Evolutionary conservation across 2,113 vertebrate species (phyloP), one percentile per base, ranked within the genome.

Genomic region (Chitala chitala): DNA sequence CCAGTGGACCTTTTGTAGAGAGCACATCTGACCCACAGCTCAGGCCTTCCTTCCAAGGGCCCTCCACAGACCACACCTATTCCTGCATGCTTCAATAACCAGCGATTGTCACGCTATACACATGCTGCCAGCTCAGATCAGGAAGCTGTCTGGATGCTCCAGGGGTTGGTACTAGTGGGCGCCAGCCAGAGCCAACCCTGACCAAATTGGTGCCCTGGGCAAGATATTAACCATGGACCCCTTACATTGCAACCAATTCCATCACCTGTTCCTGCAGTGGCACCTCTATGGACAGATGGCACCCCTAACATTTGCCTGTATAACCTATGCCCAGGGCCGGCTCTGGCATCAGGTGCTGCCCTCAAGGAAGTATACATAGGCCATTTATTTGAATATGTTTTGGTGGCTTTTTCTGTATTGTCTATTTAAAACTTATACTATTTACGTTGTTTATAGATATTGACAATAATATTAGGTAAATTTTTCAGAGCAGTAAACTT

Each of bases 371-470:
- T 44, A 26, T 44, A 10, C 9, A 42, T 22, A 9, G n/a, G 38
- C 20, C 9, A 54, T 17, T 66, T 66, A 44, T 66, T n/a, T 20
- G 20, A 22, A 17, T 10, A 20, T 12, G 22, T 15, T 20, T 44
- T 10, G 24, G 22, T 17, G 4, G 6, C 26, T 33, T 7, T n/a
- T 24, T 26, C 4, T 65, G 38, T 15, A 12, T n/a, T 22, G 12
- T 6, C 44, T 66, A 66, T 66, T 66, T 44, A 66, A 26, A 66
- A 66, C 63, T 66, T 38, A 66, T 1, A 26, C 36, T 38, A 26
- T 44, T 38, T 22, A 44, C 44, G n/a, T 42, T 44, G 5, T 66
- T 66, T 44, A 2, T 8, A 66, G 2, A 15, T 38, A 46, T 17
- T 7, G 9, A 54, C 44, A 66, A 20, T 13, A 10, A 13, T 66